A percentile compares a stretch with the other conserved stretches of the same genome.
These are phyloP conservation scores for Subanguina moxae DNA, from an alignment of 1,140 invertebrate species.

Conservation along the genomic window DNA sequence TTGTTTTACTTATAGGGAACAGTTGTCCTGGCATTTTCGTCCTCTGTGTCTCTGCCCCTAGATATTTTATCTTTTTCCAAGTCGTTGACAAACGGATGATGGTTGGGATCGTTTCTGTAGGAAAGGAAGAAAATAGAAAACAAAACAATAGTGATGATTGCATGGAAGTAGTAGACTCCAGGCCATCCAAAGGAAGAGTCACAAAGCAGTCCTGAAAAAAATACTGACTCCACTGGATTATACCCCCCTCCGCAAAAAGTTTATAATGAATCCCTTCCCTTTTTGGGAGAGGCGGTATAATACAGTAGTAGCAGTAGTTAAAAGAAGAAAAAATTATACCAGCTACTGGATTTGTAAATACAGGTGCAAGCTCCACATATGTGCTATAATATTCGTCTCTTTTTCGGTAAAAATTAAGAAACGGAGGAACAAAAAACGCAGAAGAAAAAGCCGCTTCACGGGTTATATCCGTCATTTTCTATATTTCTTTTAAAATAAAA, in stretches of 20 bases:
- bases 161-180: conserved; percentile 42
- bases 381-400: too few species aligned
- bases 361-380: conserved; percentile 14
- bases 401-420: too few species aligned
- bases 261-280: too few species aligned
- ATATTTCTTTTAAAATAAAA: too few species aligned
- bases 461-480: too few species aligned
- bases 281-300: too few species aligned
- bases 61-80: conserved; percentile 30
- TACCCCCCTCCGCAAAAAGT: too few species aligned
- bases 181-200: conserved; percentile 42
- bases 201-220: conserved; percentile 23
- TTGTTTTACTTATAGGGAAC: conserved; percentile 22
- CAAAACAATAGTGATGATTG: conserved; percentile 20
- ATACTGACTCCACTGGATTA: too few species aligned
- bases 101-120: conserved; percentile 36
- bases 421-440: too few species aligned
- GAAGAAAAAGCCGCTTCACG: too few species aligned
- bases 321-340: conserved; percentile 4
- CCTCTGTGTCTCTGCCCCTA: conserved; percentile 15
- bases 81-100: conserved; percentile 27
- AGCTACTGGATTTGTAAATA: conserved; percentile 30
- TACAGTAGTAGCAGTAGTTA: too few species aligned
- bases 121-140: conserved; percentile 31
- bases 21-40: conserved; percentile 15